These are phyloP conservation scores for Sepioteuthis lessoniana DNA, from an alignment of 2,888 invertebrate species.

Conservation along the genomic window DNA sequence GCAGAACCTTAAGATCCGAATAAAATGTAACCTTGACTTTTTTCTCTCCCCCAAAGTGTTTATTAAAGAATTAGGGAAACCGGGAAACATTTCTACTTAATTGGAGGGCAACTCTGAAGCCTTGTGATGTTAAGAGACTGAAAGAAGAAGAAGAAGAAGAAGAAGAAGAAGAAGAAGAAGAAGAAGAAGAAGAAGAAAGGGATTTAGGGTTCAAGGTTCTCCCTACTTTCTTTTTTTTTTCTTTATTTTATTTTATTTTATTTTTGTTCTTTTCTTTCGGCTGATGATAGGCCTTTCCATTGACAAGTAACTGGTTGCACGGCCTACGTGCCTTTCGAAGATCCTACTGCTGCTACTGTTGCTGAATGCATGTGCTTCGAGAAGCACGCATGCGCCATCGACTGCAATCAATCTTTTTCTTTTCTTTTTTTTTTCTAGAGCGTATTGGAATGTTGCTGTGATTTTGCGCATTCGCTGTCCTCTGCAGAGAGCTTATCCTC, in stretches of 20 bases:
- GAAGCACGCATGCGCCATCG: background rate
- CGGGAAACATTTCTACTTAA: background rate
- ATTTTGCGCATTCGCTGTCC: background rate
- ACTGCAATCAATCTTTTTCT: background rate
- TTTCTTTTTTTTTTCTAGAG: background rate
- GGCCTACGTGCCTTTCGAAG: background rate
- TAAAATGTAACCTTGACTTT: constrained; percentile 1
- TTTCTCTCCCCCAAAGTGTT: background rate
- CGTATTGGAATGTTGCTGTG: background rate
- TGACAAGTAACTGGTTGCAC: background rate
- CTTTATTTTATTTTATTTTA: background rate
- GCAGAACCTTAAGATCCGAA: background rate
- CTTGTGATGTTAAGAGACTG: background rate
- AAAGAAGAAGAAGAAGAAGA: background rate
- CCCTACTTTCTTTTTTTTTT: background rate
- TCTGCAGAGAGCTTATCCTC: background rate
- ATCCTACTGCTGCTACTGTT: background rate
- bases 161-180: too few species aligned
- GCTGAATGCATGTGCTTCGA: background rate
- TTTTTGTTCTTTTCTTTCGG: background rate
- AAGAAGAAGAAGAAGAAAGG: background rate
- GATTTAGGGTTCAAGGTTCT: constrained; percentile 14
- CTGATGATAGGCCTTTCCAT: background rate
- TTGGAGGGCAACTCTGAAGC: background rate
- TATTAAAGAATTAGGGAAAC: background rate